Percentiles rank a stretch among this genome's conserved stretches.
These are phyloP conservation scores for Ostrea edulis DNA, from an alignment of 1,140 invertebrate genomes.

Conservation along the genomic window DNA sequence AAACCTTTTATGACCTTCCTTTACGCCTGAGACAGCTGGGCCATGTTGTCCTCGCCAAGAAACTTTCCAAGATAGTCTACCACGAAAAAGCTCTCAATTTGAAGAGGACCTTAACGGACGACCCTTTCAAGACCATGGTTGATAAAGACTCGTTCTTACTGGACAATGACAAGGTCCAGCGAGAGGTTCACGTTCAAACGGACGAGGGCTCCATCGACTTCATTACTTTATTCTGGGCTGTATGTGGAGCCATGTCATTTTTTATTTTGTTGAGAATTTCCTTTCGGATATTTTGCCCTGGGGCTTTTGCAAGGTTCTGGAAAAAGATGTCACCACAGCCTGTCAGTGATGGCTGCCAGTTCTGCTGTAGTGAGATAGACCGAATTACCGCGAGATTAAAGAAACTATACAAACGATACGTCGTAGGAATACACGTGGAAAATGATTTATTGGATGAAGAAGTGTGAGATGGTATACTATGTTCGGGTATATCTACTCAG, in stretches of 20 bases:
- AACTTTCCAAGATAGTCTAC: constrained; percentile 66
- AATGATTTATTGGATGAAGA: not conserved
- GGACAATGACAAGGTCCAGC: constrained; percentile 45
- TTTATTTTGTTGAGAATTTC: constrained; percentile 40
- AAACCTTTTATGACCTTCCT: constrained; percentile 68
- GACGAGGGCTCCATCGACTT: not conserved
- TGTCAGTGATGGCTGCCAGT: constrained; percentile 47
- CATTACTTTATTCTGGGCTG: constrained; percentile 40
- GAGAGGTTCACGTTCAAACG: not conserved
- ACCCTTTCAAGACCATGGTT: constrained; percentile 65
- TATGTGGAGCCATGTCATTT: constrained; percentile 4
- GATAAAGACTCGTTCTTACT: constrained; percentile 59
- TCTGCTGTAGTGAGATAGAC: constrained; percentile 49
- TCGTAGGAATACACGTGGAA: constrained; percentile 48
- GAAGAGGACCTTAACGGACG: constrained; percentile 62
- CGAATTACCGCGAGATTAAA: constrained; percentile 47
- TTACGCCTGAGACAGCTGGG: constrained; percentile 68
- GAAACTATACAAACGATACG: constrained; percentile 52
- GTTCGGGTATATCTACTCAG: not conserved
- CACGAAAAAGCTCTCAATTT: constrained; percentile 65
- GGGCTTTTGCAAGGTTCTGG: constrained; percentile 40
- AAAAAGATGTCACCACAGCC: constrained; percentile 50
- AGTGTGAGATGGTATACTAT: not conserved
- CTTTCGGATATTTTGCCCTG: constrained; percentile 48
- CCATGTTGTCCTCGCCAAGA: constrained; percentile 62